Base-by-base conservation (phyloP, 2,888 invertebrate genomes). In the Mesorhabditis spiculigera region DNA sequence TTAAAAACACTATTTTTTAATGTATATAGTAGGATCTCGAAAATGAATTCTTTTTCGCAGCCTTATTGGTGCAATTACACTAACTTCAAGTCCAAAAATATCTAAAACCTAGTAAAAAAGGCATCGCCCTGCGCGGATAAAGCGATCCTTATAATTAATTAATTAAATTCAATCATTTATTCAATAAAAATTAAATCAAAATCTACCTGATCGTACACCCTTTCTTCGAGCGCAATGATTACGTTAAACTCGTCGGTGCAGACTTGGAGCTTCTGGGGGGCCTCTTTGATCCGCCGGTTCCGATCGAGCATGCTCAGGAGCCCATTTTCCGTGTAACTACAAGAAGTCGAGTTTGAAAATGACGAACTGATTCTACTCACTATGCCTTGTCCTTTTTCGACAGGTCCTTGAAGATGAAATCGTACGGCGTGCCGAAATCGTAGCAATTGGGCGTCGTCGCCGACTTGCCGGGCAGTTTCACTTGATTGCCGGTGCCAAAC, bases 121-220 rank as follows among this genome's bases (percentile, higher is more conserved):
- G n/a, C n/a, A n/a, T n/a, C n/a, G n/a, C n/a, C n/a, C n/a, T n/a
- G 28, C 28, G 28, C 28, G 1, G 28, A 28, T 28, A 28, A 28
- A 28, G 28, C 3, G 28, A 28, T 28, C 28, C 28, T 28, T 28
- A 28, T 28, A 50, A 13, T 50, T 50, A 13, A 50, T 50, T 50
- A 13, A 50, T 10, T 50, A 50, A 50, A 8, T 10, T 1, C 1
- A 8, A 8, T n/a, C 10, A 50, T 10, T 50, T 10, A 50, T 50
- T 50, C 3, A 50, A 1, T 13, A 50, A 50, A 43, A 65, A 8
- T 65, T 10, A n/a, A 63, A 16, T 13, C 10, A 13, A 61, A n/a
- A 28, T 95, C 90, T 41, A 97, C 94, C 90, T 97, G 95, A 87
- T 99, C 98, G 87, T 96, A 99, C 0, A 99, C 97, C 79, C 97